These are phyloP conservation scores for Gallinago jamesoni DNA, from an alignment of 2,113 vertebrate species.

Conservation along the genomic window DNA sequence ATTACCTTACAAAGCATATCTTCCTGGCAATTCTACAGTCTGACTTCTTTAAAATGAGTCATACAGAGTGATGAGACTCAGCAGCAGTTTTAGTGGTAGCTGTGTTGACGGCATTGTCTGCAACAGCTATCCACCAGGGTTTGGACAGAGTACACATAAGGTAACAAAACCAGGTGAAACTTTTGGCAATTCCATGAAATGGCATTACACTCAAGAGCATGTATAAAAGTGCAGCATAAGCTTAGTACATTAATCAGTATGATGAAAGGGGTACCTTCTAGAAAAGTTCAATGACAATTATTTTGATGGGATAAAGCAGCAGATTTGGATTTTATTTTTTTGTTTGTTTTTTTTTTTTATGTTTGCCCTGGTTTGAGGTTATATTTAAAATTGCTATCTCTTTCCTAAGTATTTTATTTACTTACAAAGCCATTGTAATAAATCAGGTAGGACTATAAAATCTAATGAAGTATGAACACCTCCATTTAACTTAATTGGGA, in stretches of 20 bases:
- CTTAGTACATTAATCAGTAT: neutral
- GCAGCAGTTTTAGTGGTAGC: neutral
- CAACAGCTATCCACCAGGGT: neutral
- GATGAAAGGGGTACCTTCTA: neutral
- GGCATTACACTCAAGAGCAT: neutral
- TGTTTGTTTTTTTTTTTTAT: neutral
- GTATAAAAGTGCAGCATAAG: neutral
- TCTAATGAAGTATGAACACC: neutral
- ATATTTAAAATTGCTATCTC: neutral
- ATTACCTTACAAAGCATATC: constrained; percentile 17
- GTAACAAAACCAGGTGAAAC: neutral
- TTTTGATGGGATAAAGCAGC: neutral
- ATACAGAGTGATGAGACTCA: neutral
- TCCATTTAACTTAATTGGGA: neutral
- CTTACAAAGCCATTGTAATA: neutral
- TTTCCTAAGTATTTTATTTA: neutral
- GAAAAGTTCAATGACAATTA: neutral
- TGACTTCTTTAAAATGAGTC: neutral
- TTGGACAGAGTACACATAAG: neutral
- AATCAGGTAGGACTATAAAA: neutral
- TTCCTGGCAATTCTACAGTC: neutral
- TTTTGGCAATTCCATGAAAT: neutral
- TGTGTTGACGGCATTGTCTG: neutral
- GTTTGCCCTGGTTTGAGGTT: neutral
- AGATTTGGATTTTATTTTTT: neutral